Conservation (phyloP, 1,140 invertebrate species). For the Leptinotarsa undecemlineata region DNA sequence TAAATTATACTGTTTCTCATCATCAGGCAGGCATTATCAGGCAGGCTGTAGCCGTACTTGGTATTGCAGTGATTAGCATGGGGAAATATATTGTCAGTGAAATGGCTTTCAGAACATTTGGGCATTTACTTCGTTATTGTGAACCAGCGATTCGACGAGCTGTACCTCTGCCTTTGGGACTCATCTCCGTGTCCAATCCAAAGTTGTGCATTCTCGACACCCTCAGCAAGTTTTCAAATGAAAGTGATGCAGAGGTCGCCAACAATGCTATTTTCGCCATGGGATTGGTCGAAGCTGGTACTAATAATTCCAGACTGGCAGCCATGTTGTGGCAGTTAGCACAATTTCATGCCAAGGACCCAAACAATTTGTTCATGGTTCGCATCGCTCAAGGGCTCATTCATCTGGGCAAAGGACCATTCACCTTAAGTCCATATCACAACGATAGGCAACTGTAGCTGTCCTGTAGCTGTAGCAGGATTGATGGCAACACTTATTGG, state of each 20-base stretch:
- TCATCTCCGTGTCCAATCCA: conserved; percentile 97
- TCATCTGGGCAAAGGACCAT: conserved; percentile 97
- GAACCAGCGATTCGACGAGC: conserved; percentile 95
- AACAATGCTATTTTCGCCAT: conserved; percentile 98
- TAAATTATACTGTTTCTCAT: no score
- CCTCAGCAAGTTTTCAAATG: conserved; percentile 98
- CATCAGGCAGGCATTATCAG: no score
- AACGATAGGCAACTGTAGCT: conserved; percentile 93
- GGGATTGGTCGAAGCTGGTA: conserved; percentile 93
- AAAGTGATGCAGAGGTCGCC: conserved; percentile 94
- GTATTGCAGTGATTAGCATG: conserved; percentile 98
- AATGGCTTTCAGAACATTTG: conserved; percentile 98
- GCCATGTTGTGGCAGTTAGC: conserved; percentile 97
- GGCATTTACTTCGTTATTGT: conserved; percentile 95
- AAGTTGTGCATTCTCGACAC: conserved; percentile 97
- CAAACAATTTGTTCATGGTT: conserved; percentile 98
- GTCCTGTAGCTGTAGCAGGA: conserved; percentile 92
- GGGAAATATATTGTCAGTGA: conserved; percentile 98
- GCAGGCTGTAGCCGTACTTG: conserved; percentile 96
- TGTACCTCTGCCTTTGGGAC: conserved; percentile 94
- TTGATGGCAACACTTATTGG: conserved; percentile 89
- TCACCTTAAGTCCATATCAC: conserved; percentile 97
- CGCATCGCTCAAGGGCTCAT: conserved; percentile 97
- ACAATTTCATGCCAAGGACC: conserved; percentile 97
- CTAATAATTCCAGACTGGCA: conserved; percentile 86